These are phyloP conservation scores for Holothuria glaberrima DNA, from an alignment of 35 echinoderm and acorn worm genomes.

Conservation along the genomic window DNA sequence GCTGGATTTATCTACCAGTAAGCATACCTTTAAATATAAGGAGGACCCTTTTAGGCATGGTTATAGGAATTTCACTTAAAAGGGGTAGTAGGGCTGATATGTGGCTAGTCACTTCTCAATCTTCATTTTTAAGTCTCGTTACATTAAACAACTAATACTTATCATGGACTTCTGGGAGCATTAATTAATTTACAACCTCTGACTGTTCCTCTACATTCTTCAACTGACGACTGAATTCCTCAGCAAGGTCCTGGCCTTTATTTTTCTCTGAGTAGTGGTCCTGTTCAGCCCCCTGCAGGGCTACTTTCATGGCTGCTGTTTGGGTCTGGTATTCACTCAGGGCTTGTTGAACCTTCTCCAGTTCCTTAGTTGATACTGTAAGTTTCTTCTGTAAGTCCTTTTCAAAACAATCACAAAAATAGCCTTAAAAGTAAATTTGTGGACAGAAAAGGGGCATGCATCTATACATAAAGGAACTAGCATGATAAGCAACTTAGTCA, in stretches of 20 bases:
- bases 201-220: slow-evolving; percentile 59
- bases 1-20: no score
- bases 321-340: slow-evolving; percentile 67
- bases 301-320: slow-evolving; percentile 60
- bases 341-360: slow-evolving; percentile 69
- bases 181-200: slow-evolving; percentile 55
- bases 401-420: background rate
- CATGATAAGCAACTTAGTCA: background rate
- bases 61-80: no score
- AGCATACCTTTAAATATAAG: no score
- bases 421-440: background rate
- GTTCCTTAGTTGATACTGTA: slow-evolving; percentile 45
- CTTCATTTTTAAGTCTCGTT: no score
- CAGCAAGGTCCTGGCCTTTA: slow-evolving; percentile 69
- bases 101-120: no score
- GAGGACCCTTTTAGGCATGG: no score
- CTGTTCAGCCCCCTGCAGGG: slow-evolving; percentile 72
- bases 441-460: background rate
- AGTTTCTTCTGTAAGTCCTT: slow-evolving; percentile 88
- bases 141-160: no score
- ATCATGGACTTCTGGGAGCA: no score
- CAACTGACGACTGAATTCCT: slow-evolving; percentile 75
- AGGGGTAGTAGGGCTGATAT: no score
- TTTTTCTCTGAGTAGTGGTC: slow-evolving; percentile 67
- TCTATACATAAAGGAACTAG: background rate